Conservation (phyloP, 2,113 vertebrate genomes). For the Laticauda colubrina region DNA sequence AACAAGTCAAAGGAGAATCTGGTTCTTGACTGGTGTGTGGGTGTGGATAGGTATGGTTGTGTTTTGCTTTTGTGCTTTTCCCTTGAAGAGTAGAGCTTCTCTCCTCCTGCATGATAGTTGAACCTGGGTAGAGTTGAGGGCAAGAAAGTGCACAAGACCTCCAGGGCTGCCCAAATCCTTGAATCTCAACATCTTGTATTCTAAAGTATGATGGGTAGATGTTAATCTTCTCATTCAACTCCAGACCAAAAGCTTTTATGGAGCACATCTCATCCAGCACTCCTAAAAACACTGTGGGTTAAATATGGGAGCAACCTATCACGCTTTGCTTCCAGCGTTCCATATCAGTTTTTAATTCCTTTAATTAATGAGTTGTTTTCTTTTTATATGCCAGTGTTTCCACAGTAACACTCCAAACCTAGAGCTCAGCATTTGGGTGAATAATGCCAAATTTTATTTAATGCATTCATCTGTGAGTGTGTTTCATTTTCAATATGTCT, state of each 20-base stretch:
- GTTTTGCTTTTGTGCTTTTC: neutral
- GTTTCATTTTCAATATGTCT: constrained; percentile 24
- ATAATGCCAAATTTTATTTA: constrained; percentile 50
- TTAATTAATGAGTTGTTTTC: constrained; percentile 63
- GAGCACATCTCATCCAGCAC: fast-evolving
- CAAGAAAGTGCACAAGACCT: neutral
- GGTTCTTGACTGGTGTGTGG: neutral
- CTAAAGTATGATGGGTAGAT: constrained; percentile 36
- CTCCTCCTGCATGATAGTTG: neutral
- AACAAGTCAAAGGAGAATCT: neutral
- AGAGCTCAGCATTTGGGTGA: constrained; percentile 53
- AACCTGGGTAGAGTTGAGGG: neutral
- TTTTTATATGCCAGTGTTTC: constrained; percentile 56
- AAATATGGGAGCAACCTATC: constrained; percentile 41
- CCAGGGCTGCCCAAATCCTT: neutral
- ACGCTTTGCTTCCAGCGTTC: constrained; percentile 41
- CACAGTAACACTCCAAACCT: constrained; percentile 67
- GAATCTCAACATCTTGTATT: constrained; percentile 8
- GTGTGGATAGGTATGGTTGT: neutral
- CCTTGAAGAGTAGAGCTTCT: too few species aligned
- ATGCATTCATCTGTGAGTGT: constrained; percentile 14
- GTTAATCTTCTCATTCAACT: neutral
- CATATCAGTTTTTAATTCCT: constrained; percentile 52
- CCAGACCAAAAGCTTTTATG: neutral
- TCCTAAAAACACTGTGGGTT: neutral